Conservation (phyloP, 2,888 invertebrate genomes). For the Agrypnus murinus region DNA sequence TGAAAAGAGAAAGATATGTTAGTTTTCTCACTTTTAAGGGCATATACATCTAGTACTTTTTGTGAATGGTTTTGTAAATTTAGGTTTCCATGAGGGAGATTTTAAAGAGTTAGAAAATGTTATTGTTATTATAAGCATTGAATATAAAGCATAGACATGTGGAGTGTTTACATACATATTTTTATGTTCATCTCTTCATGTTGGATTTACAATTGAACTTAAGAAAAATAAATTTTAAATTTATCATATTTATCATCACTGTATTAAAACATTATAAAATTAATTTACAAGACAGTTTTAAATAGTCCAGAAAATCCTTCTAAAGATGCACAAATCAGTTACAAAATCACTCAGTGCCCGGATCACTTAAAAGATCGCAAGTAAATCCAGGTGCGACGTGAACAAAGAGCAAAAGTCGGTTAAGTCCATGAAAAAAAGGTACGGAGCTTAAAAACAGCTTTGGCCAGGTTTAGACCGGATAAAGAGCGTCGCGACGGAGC, state of each 20-base stretch:
- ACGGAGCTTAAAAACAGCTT: conserved; percentile 71
- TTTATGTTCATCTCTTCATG: too few species aligned
- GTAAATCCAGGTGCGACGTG: conserved; percentile 71
- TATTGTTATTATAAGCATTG: too few species aligned
- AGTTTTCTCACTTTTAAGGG: too few species aligned
- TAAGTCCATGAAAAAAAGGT: conserved; percentile 71
- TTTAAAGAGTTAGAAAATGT: too few species aligned
- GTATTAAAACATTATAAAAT: conserved; percentile 7
- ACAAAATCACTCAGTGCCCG: conserved; percentile 66
- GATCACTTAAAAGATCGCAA: conserved; percentile 68
- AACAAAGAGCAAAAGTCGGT: conserved; percentile 71
- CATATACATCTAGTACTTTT: too few species aligned
- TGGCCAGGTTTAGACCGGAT: conserved; percentile 71
- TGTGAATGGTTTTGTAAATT: too few species aligned
- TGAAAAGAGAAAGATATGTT: not conserved
- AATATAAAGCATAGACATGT: too few species aligned
- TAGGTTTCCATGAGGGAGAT: too few species aligned
- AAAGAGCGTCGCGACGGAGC: conserved; percentile 73
- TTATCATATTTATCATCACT: not conserved
- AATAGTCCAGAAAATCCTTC: conserved; percentile 47
- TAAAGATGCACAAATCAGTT: conserved; percentile 69
- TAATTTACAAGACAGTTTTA: conserved; percentile 40
- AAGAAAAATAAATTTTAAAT: too few species aligned
- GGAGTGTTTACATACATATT: too few species aligned
- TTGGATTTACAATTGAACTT: too few species aligned